Evolutionary conservation across 2,888 invertebrate species (phyloP), one percentile per base, ranked within the genome.

Genomic region (Melieria omissa): DNA sequence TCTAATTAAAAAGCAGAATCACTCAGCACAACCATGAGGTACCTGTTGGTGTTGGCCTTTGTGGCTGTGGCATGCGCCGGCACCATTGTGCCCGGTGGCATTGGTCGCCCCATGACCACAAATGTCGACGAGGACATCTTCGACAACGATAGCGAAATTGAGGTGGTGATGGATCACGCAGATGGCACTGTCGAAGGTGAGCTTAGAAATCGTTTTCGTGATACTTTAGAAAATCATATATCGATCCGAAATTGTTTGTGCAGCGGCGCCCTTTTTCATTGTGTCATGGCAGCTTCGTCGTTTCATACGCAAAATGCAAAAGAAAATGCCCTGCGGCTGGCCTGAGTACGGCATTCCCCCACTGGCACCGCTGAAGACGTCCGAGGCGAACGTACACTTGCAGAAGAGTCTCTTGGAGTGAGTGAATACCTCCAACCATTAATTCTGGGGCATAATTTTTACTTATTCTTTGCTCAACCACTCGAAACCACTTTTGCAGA

Each of bases 321-420:
- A 80, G 74, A 78, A 84, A 62, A 85, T 85, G 85, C 76, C 79
- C 29, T 85, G 85, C 74, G 85, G 85, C 45, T 84, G 75, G 69
- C 82, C 83, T 0, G 47, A 76, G 6, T 58, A 75, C 57, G 84
- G 82, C 9, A 79, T 85, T 66, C 84, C 85, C 0, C 77, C 81
- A 75, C 75, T 85, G 76, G 85, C 84, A 2, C 85, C 85, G 4
- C 67, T 82, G 8, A 76, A 80, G 12, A 3, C 81, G 8, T 74
- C 66, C 49, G 81, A 83, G 12, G 72, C 72, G 4, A 66, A 77
- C 49, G 5, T 84, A 45, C 62, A 78, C 44, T 65, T 81, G 10
- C 76, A 82, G 68, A 77, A 76, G 57, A 78, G 81, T 61, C 76
- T 82, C 66, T 74, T 83, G 14, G 79, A 83, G 79, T 79, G 46